Base-by-base conservation (phyloP, 2,113 vertebrate genomes). In the Oryzias melastigma region DNA sequence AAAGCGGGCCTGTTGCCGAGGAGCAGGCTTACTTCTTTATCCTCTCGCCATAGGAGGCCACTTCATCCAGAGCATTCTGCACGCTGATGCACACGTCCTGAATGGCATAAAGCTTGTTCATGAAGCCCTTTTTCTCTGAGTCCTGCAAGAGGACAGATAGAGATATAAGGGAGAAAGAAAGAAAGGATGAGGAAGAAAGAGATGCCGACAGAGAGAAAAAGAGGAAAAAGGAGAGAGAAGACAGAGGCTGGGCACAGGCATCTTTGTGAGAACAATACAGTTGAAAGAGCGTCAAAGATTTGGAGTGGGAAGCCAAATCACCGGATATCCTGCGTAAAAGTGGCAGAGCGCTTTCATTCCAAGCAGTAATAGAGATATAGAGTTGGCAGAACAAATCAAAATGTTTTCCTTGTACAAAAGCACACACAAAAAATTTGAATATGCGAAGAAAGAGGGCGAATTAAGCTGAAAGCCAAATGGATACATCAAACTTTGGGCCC, bases 21-120 rank as follows among this genome's bases (percentile, higher is more conserved):
- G 78, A 82, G 65, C 63, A 35, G 79, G 82, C 77, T 85, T 82
- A 80, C 97, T 98, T 98, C 85, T 98, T 99, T 92, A 98, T 94
- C 86, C 97, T 93, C 89, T 99, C 97, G 68, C 94, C 94, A 46
- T 97, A 93, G 83, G 94, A 98, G 88, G 96, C 97, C 75, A 95
- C 95, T 89, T 97, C 95, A 92, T 96, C 96, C 87, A 99, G 94
- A 19, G 95, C 92, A 83, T 93, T 95, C 93, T 98, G 97, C 76
- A 98, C 95, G 77, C 93, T 96, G 91, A 98, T 92, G 85, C 96
- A 98, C 77, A 99, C 96, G 82, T 98, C 97, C 88, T 98, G 97
- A 90, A 98, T 97, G 89, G 95, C 96, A 88, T 97, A 98, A 71
- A 99, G 92, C 93, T 95, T 98, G 90, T 97, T 93, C 89, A 99